Conservation (phyloP, 2,113 vertebrate species). For the Vulpes vulpes region DNA sequence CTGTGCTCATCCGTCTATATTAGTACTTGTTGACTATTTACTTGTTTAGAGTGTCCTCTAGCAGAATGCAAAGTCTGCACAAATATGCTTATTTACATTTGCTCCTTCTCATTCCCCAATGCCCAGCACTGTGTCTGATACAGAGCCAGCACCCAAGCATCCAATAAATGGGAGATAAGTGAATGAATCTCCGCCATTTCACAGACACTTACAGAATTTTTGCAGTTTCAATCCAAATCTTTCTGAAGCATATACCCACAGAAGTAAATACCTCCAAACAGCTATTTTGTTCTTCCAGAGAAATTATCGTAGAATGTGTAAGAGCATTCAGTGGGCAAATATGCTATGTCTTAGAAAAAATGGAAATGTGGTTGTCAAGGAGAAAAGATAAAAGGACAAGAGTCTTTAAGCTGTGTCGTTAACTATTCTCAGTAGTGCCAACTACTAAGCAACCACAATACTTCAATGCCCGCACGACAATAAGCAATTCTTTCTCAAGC, state of each 20-base stretch:
- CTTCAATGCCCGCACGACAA: not conserved
- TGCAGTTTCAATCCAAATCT: slow-evolving; percentile 21
- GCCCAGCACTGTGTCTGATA: not conserved
- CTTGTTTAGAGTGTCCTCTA: not conserved
- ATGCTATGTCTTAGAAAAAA: slow-evolving; percentile 25
- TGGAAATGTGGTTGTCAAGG: slow-evolving; percentile 56
- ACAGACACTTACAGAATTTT: not conserved
- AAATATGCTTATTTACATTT: not conserved
- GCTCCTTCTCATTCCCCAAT: not conserved
- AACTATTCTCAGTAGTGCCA: not conserved
- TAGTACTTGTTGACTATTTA: not conserved
- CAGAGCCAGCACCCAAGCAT: not conserved
- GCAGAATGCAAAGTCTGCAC: not conserved
- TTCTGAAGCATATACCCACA: not conserved
- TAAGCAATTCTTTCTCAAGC: not conserved
- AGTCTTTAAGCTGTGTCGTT: slow-evolving; percentile 5
- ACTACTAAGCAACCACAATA: not conserved
- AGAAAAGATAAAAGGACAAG: slow-evolving; percentile 42
- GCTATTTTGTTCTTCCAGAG: slow-evolving; percentile 27
- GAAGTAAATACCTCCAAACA: slow-evolving; percentile 49
- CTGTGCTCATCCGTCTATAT: not conserved
- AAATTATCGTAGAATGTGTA: slow-evolving; percentile 29
- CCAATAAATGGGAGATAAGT: not conserved
- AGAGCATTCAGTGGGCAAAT: slow-evolving; percentile 37
- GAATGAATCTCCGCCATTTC: not conserved